Base-by-base conservation (phyloP, 2,888 invertebrate genomes). In the Petrophora chlorosata region DNA sequence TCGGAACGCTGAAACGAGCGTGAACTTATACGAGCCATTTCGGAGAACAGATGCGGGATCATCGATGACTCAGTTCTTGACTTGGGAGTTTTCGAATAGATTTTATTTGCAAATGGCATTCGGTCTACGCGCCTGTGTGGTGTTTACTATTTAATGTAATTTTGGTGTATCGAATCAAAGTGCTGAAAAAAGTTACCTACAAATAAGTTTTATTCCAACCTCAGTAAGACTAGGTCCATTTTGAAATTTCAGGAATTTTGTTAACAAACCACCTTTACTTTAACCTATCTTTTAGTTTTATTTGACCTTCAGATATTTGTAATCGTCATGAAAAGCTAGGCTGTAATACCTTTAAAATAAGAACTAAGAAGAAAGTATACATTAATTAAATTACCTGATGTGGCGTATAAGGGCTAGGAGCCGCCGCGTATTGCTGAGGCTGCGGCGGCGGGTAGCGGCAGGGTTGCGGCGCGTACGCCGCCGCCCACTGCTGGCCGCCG, bases 361-460 rank as follows among this genome's bases (percentile, higher is more conserved):
- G n/a, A n/a, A n/a, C n/a, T n/a, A n/a, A n/a, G n/a, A n/a, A n/a
- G n/a, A n/a, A n/a, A n/a, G n/a, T n/a, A n/a, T n/a, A n/a, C n/a
- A n/a, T n/a, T n/a, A n/a, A 8, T 8, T 5, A 23, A 33, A 12
- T 39, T 74, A 89, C 89, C 83, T 88, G 89, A 65, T 88, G 89
- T 55, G 81, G 84, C 57, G 86, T 87, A 56, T 87, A 89, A 16
- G 87, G 84, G 70, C 82, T 88, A 9, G 85, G 85, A 43, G 85
- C 79, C 55, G 87, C 76, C 41, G 86, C 82, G 82, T 87, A 87
- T 34, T 78, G 77, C 73, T 87, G 88, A 63, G 84, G 80, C 71
- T 87, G 88, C 58, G 89, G 88, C 82, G 88, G 88, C 80, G 88
- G 87, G 74, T 88, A 88, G 82, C 88, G 88, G 81, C 88, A 88